Conservation (phyloP, 2,888 invertebrate species). For the Epicampocera succincta region DNA sequence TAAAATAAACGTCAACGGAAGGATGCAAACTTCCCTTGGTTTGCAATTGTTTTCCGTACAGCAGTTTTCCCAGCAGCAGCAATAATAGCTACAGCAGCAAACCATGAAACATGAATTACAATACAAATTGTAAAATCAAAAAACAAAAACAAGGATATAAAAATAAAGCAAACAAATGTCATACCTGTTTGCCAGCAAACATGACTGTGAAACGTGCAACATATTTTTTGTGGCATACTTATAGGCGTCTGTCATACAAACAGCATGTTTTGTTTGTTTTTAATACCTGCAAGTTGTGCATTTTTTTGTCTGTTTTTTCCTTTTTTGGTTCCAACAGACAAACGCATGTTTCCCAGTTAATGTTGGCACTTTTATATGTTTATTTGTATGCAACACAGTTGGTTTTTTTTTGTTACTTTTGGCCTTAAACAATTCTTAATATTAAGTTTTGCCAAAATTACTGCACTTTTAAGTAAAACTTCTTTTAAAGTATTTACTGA, state of each 20-base stretch:
- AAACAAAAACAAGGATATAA: conserved; percentile 15
- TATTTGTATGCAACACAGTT: not conserved
- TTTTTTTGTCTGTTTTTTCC: conserved; percentile 12
- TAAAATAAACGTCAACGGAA: conserved; percentile 56
- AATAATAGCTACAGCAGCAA: conserved; percentile 38
- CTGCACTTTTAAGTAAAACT: too few species aligned
- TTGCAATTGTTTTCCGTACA: conserved; percentile 65
- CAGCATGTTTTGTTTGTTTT: conserved; percentile 63
- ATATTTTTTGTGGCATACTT: conserved; percentile 68
- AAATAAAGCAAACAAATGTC: conserved; percentile 13
- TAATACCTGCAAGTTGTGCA: conserved; percentile 50
- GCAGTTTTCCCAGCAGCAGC: conserved; percentile 45
- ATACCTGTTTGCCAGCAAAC: not conserved
- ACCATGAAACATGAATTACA: conserved; percentile 59
- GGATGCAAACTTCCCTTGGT: conserved; percentile 70
- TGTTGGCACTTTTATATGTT: not conserved
- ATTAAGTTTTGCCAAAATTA: too few species aligned
- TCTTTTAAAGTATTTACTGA: too few species aligned
- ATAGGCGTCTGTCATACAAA: conserved; percentile 61
- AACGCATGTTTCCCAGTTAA: not conserved
- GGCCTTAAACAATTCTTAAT: too few species aligned
- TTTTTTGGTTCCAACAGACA: not conserved
- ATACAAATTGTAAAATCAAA: conserved; percentile 65
- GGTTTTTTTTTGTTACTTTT: too few species aligned
- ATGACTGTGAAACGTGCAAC: conserved; percentile 51